Evolutionary conservation across 2,113 vertebrate genomes (phyloP).

Genomic region (Gymnobelideus leadbeateri): DNA sequence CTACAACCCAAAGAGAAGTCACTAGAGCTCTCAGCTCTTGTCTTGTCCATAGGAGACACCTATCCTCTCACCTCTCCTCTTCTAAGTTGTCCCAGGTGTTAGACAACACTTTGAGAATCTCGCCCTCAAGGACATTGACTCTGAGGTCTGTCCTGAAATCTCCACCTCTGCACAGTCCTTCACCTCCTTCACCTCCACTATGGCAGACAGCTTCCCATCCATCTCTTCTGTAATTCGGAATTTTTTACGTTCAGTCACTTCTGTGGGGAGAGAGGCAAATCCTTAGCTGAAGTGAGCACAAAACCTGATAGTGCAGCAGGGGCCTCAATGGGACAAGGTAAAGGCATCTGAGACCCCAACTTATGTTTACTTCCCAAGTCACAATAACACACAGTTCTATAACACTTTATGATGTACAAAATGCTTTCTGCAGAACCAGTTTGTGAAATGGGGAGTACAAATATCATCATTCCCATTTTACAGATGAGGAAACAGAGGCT

Average conservation of each 20-base stretch:
- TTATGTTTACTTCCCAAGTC: too few species aligned
- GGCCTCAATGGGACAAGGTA: neutral
- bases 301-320: neutral
- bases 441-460: neutral
- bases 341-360: neutral
- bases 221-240: conserved; percentile 13
- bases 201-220: conserved; percentile 50
- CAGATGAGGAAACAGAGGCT: neutral
- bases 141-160: rapidly evolving
- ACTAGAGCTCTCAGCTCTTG: too few species aligned
- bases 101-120: conserved; percentile 9
- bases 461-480: neutral
- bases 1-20: neutral
- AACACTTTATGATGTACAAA: neutral
- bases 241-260: rapidly evolving
- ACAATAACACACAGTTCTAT: neutral
- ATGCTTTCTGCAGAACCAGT: neutral
- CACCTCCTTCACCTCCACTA: conserved; percentile 20
- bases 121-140: conserved; percentile 40
- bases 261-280: conserved; percentile 41
- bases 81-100: conserved; percentile 56
- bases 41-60: rapidly evolving
- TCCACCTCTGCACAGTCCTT: neutral
- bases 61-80: conserved; percentile 39
- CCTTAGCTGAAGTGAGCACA: neutral